Evolutionary conservation across 1,140 invertebrate species (phyloP), one percentile per base, ranked within the genome.

Genomic region (Metopolophium dirhodum): DNA sequence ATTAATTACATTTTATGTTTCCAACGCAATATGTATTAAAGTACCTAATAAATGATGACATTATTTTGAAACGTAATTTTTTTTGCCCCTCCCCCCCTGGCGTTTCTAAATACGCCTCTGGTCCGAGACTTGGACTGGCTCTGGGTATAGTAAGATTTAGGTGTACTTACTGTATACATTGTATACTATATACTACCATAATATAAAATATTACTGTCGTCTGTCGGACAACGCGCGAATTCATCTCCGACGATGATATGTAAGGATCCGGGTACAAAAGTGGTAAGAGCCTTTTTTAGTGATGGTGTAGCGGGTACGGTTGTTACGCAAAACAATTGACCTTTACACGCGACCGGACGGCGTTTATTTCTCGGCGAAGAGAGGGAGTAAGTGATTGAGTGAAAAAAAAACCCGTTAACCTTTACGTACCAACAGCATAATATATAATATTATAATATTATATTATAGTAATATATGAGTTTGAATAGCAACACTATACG

Each of bases 301-400:
- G 26, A 14, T 6, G 4, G 14, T 18, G 14, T 30, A 18, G 26
- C 23, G 35, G 82, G 37, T 86, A 26, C 83, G 41, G 30, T 88
- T 89, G 49, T 89, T 54, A 89, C 47, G 86, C 86, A 49, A 88
- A 89, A 89, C 87, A n/a, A 89, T 89, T 89, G 87, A 89, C 87
- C 87, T 89, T 89, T 89, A 35, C 87, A 88, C 49, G 49, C 87
- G 49, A 89, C n/a, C 22, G 20, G 87, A n/a, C 30, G 61, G n/a
- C 61, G 26, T 26, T 47, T 86, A 47, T 86, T 86, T 30, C 9
- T 14, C 49, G 49, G 9, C n/a, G 51, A 26, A n/a, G 45, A 87
- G 20, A 87, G 30, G n/a, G n/a, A 30, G n/a, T 30, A 7, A 7
- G 51, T 23, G 51, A 54, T 54, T 54, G n/a, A 89, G 61, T 77